Evolutionary conservation across 2,113 vertebrate species (phyloP).

Genomic region (Polypterus bichir): DNA sequence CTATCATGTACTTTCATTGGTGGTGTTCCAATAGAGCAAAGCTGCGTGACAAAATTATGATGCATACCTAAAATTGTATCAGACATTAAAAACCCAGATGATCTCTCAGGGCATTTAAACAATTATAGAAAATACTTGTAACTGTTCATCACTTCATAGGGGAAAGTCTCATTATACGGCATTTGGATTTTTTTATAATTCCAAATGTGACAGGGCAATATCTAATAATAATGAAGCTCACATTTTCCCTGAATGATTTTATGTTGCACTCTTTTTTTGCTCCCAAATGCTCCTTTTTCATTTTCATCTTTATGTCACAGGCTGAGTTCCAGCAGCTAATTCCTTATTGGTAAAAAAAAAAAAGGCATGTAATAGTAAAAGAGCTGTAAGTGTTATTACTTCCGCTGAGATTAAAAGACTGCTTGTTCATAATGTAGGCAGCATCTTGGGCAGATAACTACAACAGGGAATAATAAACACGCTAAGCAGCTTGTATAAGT

Average conservation of each 20-base stretch:
- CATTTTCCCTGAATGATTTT: background rate
- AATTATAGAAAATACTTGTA: too few species aligned
- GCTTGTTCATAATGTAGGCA: too few species aligned
- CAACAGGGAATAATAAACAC: too few species aligned
- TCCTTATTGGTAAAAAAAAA: too few species aligned
- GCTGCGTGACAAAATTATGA: slow-evolving; percentile 16
- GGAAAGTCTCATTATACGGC: background rate
- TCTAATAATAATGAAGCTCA: background rate
- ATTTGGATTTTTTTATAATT: background rate
- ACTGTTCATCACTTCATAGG: slow-evolving; percentile 9
- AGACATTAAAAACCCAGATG: background rate
- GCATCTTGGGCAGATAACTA: too few species aligned
- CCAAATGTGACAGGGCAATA: background rate
- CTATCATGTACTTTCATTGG: slow-evolving; percentile 24
- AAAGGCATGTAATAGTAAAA: too few species aligned
- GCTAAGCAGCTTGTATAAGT: too few species aligned
- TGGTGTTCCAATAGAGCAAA: slow-evolving; percentile 21
- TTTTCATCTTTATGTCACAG: too few species aligned
- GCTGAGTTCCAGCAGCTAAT: too few species aligned
- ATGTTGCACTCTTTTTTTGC: background rate
- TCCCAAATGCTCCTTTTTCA: too few species aligned
- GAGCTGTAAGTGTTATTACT: too few species aligned
- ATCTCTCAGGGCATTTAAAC: background rate
- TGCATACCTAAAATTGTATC: slow-evolving; percentile 8
- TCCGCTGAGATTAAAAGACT: too few species aligned